phyloP scores from a whole-genome alignment of 2,888 invertebrate genomes.

The Caradrina clavipalpis region DNA sequence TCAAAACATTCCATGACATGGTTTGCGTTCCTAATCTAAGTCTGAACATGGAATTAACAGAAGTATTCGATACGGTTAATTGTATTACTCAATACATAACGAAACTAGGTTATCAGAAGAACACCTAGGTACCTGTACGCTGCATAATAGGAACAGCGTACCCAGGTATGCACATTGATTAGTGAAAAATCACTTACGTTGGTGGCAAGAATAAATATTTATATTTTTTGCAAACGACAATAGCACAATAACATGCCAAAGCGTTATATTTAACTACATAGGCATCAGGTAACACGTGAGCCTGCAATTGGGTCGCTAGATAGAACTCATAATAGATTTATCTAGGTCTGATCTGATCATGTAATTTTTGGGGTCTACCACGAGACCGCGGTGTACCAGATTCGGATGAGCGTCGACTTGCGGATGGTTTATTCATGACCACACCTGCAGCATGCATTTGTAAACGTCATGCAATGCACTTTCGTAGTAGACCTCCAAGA shows the following conservation, averaged over 20 bases:
- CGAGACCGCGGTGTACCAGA: neutral
- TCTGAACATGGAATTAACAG: conserved; percentile 27
- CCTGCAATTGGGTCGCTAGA: conserved; percentile 35
- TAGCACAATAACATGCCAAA: conserved; percentile 58
- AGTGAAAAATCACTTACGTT: conserved; percentile 29
- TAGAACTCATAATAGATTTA: conserved; percentile 37
- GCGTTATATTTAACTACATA: conserved; percentile 34
- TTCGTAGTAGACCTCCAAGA: conserved; percentile 45
- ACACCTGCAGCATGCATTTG: conserved; percentile 23
- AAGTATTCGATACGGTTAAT: conserved; percentile 36
- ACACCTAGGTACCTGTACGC: conserved; percentile 13
- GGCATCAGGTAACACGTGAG: conserved; percentile 48
- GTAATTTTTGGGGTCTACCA: conserved; percentile 32
- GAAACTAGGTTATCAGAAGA: conserved; percentile 66
- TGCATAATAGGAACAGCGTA: neutral
- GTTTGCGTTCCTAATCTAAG: conserved; percentile 37
- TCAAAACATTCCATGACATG: conserved; percentile 35
- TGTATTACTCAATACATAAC: conserved; percentile 42
- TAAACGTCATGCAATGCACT: conserved; percentile 33
- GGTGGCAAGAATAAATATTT: conserved; percentile 49
- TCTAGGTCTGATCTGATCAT: conserved; percentile 35
- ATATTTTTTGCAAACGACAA: conserved; percentile 45
- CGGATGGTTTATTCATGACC: conserved; percentile 5
- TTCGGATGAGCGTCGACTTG: neutral
- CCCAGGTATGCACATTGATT: conserved; percentile 27